A percentile compares a stretch with the other conserved stretches of the same genome.
Conservation (phyloP, 1,140 invertebrate genomes). For the Episyrphus balteatus region DNA sequence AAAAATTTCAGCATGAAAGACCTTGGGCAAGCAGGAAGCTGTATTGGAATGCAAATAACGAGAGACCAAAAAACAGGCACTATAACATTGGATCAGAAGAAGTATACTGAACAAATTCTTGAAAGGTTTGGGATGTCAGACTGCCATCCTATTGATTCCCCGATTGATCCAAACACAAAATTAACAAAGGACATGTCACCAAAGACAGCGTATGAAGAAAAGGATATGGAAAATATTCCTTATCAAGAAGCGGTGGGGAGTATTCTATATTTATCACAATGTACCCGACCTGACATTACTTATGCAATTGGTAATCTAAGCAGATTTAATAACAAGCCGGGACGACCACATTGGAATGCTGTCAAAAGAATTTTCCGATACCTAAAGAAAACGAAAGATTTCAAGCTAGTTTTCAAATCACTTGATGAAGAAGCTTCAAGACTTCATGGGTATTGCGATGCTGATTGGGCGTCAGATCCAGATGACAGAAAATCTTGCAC, state of each 20-base stretch:
- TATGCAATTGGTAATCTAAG: neutral
- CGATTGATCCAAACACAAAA: constrained; percentile 6
- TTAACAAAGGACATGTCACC: constrained; percentile 1
- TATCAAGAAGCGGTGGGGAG: constrained; percentile 25
- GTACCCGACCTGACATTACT: constrained; percentile 12
- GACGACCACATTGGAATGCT: neutral
- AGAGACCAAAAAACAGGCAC: neutral
- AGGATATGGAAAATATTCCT: constrained; percentile 8
- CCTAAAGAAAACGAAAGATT: constrained; percentile 6
- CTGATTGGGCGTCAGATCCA: neutral
- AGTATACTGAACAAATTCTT: constrained; percentile 9
- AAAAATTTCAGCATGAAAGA: constrained; percentile 3
- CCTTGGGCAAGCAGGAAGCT: constrained; percentile 3
- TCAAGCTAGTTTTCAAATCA: neutral
- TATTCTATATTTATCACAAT: constrained; percentile 17
- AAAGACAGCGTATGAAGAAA: too few relatives aligned
- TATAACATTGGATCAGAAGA: constrained; percentile 3
- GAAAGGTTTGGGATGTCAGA: constrained; percentile 11
- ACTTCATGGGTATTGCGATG: neutral
- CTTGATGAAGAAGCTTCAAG: neutral
- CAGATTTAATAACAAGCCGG: neutral
- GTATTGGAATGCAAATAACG: constrained; percentile 1
- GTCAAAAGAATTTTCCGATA: too few relatives aligned
- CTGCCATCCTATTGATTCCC: constrained; percentile 11
- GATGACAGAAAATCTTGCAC: neutral